These are phyloP conservation scores for Saguinus midas DNA, from an alignment of 2,113 vertebrate genomes.

Conservation along the genomic window DNA sequence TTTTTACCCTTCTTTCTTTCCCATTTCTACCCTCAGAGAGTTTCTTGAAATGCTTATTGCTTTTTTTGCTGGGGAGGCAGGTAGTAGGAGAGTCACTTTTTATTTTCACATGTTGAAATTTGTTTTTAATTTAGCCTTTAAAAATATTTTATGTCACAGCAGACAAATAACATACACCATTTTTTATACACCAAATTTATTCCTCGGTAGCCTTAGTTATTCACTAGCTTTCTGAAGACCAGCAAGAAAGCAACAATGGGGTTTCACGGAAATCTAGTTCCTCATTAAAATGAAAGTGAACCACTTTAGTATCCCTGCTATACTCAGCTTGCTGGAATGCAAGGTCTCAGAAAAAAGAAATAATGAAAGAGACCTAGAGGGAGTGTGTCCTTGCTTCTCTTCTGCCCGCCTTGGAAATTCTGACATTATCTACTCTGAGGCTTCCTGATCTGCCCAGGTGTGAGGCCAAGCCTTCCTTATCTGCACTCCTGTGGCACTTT, in stretches of 20 bases:
- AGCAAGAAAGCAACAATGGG: not conserved
- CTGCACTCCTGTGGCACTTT: not conserved
- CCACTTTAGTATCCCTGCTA: not conserved
- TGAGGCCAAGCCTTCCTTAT: not conserved
- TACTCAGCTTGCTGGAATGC: not conserved
- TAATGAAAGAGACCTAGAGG: not conserved
- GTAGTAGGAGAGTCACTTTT: conserved; percentile 45
- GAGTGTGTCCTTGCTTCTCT: not conserved
- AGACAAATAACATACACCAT: conserved; percentile 48
- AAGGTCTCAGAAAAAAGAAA: not conserved
- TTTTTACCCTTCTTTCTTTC: not conserved
- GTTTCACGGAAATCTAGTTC: conserved; percentile 20
- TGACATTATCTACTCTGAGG: not conserved
- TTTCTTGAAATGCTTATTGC: conserved; percentile 46
- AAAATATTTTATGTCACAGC: conserved; percentile 59
- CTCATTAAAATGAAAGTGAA: not conserved
- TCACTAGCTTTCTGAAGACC: not conserved
- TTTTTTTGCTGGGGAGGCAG: not conserved
- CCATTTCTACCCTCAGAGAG: not conserved
- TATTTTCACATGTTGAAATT: conserved; percentile 35
- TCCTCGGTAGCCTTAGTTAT: not conserved
- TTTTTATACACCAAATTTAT: conserved; percentile 68
- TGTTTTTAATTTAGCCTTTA: conserved; percentile 69
- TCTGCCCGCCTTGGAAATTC: not conserved
- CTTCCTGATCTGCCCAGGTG: not conserved